phyloP scores from a whole-genome alignment of 2,888 invertebrate species.

The Euplexia lucipara region DNA sequence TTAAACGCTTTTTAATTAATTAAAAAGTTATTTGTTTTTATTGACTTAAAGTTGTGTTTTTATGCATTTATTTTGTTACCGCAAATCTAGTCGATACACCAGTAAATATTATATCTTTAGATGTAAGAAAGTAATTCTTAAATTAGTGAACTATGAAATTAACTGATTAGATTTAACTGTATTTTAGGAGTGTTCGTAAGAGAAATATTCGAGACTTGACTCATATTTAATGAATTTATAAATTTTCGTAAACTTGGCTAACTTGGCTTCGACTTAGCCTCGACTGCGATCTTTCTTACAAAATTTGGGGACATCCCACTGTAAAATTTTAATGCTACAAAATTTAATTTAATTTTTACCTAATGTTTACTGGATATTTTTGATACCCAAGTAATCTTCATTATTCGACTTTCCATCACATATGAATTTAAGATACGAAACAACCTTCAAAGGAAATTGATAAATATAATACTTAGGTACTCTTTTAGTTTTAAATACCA shows the following conservation, averaged over 20 bases:
- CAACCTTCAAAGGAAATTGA: too few species aligned
- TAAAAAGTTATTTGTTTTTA: neutral
- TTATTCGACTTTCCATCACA: neutral
- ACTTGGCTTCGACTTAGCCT: slow-evolving; percentile 43
- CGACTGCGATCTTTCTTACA: slow-evolving; percentile 56
- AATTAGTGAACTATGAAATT: slow-evolving; percentile 50
- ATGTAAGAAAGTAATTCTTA: slow-evolving; percentile 38
- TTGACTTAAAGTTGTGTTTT: slow-evolving; percentile 13
- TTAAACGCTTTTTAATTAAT: too few species aligned
- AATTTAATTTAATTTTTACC: neutral
- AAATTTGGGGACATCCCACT: slow-evolving; percentile 55
- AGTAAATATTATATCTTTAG: slow-evolving; percentile 15
- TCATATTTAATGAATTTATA: slow-evolving; percentile 59
- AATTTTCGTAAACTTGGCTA: slow-evolving; percentile 52
- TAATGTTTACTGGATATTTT: neutral
- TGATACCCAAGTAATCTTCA: neutral
- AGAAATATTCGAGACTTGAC: slow-evolving; percentile 53
- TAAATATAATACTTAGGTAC: too few species aligned
- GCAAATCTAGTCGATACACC: slow-evolving; percentile 31
- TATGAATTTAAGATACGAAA: neutral
- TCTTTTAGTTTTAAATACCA: too few species aligned
- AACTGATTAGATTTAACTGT: slow-evolving; percentile 60
- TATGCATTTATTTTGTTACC: slow-evolving; percentile 13
- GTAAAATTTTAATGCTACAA: slow-evolving; percentile 19
- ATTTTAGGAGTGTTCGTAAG: slow-evolving; percentile 49